Conservation (phyloP, 2,113 vertebrate genomes). For the Brevimyrus niger region DNA sequence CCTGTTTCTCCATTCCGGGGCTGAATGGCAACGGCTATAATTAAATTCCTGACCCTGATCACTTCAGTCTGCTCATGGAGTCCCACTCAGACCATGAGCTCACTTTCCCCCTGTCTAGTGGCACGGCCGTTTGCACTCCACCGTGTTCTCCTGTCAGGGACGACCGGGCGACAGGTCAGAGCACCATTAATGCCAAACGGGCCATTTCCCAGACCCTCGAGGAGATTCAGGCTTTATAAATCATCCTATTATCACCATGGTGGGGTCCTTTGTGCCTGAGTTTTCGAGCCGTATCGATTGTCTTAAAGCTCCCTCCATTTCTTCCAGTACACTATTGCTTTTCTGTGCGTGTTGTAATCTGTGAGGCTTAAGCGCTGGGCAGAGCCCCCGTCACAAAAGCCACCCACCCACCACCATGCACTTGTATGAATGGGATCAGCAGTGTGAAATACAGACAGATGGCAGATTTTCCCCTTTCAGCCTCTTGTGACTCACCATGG, state of each 20-base stretch:
- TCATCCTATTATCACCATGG: slow-evolving; percentile 18
- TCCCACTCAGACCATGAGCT: background rate
- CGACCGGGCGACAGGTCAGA: background rate
- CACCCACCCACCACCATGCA: background rate
- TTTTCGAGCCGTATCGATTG: slow-evolving; percentile 18
- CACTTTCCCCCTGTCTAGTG: background rate
- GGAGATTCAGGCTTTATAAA: slow-evolving; percentile 12
- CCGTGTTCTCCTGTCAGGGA: background rate
- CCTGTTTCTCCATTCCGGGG: background rate
- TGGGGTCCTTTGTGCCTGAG: slow-evolving; percentile 15
- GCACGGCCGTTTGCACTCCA: background rate
- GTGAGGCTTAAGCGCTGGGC: background rate
- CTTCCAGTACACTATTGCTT: slow-evolving; percentile 7
- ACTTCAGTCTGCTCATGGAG: background rate
- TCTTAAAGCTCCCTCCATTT: background rate
- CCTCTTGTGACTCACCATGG: background rate
- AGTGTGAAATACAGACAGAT: background rate
- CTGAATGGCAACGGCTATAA: background rate
- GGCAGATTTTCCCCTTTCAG: background rate
- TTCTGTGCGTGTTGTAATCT: background rate
- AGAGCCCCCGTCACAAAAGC: background rate
- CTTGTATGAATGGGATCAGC: background rate
- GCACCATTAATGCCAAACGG: background rate
- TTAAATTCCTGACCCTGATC: background rate
- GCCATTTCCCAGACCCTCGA: background rate